These are phyloP conservation scores for Peromyscus aztecus DNA, from an alignment of 2,797 vertebrate genomes.

Conservation along the genomic window DNA sequence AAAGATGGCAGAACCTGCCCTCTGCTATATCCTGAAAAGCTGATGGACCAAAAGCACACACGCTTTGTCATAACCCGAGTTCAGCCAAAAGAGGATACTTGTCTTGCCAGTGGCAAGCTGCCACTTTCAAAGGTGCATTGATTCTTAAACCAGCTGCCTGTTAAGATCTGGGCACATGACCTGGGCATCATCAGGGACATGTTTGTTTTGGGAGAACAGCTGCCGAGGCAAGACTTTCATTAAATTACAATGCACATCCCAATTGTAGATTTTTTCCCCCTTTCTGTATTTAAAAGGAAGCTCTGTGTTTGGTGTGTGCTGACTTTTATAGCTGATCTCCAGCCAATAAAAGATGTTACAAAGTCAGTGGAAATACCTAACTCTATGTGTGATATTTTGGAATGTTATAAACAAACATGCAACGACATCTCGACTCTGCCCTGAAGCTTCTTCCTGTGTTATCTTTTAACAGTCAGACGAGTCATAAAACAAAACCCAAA, in stretches of 20 bases:
- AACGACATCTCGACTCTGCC: neutral
- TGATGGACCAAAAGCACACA: neutral
- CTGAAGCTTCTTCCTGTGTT: neutral
- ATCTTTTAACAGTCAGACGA: conserved; percentile 30
- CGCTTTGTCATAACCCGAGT: neutral
- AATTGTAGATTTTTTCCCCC: neutral
- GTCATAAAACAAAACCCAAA: conserved; percentile 9
- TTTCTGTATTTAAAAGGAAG: conserved; percentile 14
- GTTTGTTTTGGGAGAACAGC: conserved; percentile 19
- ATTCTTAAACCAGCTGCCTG: conserved; percentile 43
- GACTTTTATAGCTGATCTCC: conserved; percentile 15
- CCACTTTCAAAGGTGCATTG: neutral
- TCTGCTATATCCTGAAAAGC: neutral
- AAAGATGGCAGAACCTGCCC: neutral
- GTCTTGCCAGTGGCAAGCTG: neutral
- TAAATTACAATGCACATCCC: conserved; percentile 8
- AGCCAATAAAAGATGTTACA: conserved; percentile 23
- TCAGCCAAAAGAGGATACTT: neutral
- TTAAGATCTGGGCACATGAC: neutral
- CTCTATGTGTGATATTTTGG: neutral
- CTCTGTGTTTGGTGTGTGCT: conserved; percentile 43
- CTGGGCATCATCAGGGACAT: conserved; percentile 12
- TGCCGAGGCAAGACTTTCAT: conserved; percentile 29
- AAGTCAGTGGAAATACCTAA: neutral
- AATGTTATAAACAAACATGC: neutral